Evolutionary conservation across 2,797 vertebrate genomes (phyloP).

Genomic region (Alouatta caraya): DNA sequence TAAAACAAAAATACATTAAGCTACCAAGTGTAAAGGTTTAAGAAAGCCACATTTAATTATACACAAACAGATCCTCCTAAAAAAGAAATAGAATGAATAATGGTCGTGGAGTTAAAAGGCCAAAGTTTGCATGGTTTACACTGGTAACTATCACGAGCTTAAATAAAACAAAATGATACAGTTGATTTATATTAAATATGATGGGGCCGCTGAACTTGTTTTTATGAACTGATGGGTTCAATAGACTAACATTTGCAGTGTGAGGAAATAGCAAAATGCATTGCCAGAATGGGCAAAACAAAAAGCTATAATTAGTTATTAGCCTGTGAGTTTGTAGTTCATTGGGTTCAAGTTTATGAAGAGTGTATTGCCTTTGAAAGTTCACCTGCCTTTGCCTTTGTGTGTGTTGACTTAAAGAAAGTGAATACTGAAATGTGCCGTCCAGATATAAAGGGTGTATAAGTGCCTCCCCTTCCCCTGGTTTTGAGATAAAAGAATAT

Average conservation of each 20-base stretch:
- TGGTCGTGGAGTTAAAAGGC: slow-evolving; percentile 73
- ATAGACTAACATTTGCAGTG: slow-evolving; percentile 48
- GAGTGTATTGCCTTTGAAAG: background rate
- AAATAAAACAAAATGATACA: slow-evolving; percentile 72
- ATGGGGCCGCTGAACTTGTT: slow-evolving; percentile 69
- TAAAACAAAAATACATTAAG: slow-evolving; percentile 84
- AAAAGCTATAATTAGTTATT: background rate
- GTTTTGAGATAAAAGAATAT: background rate
- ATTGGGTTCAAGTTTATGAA: background rate
- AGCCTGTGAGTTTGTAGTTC: background rate
- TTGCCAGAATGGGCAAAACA: slow-evolving; percentile 25
- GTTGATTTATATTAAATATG: slow-evolving; percentile 69
- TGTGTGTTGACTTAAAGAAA: background rate
- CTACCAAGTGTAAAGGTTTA: slow-evolving; percentile 87
- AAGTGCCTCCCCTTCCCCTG: no score
- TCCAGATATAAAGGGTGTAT: background rate
- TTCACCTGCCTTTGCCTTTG: background rate
- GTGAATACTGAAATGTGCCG: background rate
- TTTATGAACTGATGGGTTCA: slow-evolving; percentile 69
- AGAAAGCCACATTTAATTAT: slow-evolving; percentile 86
- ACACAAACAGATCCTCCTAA: slow-evolving; percentile 73
- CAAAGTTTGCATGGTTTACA: slow-evolving; percentile 65
- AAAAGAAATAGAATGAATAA: slow-evolving; percentile 74
- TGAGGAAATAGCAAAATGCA: slow-evolving; percentile 49
- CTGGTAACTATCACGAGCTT: slow-evolving; percentile 74